These are phyloP conservation scores for Astreopora myriophthalma DNA, from an alignment of 64 coral and sea anemone genomes.

Conservation along the genomic window DNA sequence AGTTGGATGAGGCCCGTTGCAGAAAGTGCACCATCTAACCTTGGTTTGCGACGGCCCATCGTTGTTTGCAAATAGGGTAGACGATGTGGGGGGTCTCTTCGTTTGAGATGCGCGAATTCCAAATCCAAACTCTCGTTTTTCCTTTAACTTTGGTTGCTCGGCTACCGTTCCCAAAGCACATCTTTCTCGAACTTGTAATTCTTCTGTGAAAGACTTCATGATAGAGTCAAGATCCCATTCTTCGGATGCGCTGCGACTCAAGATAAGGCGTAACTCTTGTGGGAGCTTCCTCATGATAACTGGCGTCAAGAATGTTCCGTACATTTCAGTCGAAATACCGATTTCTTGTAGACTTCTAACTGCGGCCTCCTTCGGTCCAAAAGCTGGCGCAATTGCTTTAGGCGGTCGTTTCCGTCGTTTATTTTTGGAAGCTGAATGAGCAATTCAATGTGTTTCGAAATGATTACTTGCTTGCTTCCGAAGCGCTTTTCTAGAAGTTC, in stretches of 20 bases:
- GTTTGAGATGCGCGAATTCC: not conserved
- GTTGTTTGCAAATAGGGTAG: not conserved
- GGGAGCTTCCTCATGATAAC: conserved; percentile 63
- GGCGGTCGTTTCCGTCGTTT: not conserved
- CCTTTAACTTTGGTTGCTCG: not conserved
- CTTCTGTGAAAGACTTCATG: conserved; percentile 13
- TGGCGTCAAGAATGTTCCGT: conserved; percentile 56
- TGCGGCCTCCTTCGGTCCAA: conserved; percentile 50
- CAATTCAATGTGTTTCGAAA: conserved; percentile 64
- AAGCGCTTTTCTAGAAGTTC: conserved; percentile 39
- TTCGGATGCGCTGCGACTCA: conserved; percentile 31
- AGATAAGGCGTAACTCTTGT: conserved; percentile 29
- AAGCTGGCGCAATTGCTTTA: conserved; percentile 11
- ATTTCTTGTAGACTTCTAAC: conserved; percentile 48
- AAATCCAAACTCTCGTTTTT: not conserved
- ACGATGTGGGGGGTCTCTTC: not conserved
- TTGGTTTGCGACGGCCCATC: not conserved
- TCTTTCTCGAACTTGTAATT: conserved; percentile 51
- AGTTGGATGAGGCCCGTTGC: conserved; percentile 39
- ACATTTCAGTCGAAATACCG: conserved; percentile 33
- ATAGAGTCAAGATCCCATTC: conserved; percentile 40
- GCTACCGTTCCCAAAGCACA: conserved; percentile 8
- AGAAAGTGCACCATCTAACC: conserved; percentile 57
- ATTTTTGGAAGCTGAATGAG: conserved; percentile 42
- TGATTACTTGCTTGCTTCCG: conserved; percentile 63